Evolutionary conservation across 2,888 invertebrate species (phyloP).

Genomic region (Hydroisotoma schaefferi): DNA sequence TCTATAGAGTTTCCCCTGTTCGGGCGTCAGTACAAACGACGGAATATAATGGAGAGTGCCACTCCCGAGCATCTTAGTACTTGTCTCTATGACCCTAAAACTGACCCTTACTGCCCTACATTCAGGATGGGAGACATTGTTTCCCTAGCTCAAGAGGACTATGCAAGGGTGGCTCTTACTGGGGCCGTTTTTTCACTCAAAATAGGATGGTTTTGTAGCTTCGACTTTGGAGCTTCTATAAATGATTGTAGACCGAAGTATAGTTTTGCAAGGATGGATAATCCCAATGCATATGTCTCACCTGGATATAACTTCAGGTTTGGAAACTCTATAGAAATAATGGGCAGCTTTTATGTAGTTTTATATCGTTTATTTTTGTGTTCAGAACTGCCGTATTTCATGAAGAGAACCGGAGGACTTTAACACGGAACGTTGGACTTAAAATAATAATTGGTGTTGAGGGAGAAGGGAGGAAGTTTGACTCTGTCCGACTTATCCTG

Average conservation of each 20-base stretch:
- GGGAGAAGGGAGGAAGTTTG: slow-evolving; percentile 56
- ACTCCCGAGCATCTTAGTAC: slow-evolving; percentile 50
- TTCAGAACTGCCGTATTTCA: slow-evolving; percentile 52
- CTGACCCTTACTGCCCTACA: slow-evolving; percentile 53
- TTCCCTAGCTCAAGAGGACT: slow-evolving; percentile 42
- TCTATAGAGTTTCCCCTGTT: slow-evolving; percentile 42
- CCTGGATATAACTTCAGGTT: slow-evolving; percentile 54
- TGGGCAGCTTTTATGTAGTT: neutral
- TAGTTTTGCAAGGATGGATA: slow-evolving; percentile 54
- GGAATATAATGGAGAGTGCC: slow-evolving; percentile 51
- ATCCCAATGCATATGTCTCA: slow-evolving; percentile 51
- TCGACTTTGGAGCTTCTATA: slow-evolving; percentile 52
- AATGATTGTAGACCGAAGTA: slow-evolving; percentile 55
- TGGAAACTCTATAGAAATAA: no score
- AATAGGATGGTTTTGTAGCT: slow-evolving; percentile 55
- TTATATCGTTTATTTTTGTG: neutral
- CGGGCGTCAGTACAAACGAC: slow-evolving; percentile 32
- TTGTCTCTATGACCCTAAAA: slow-evolving; percentile 50
- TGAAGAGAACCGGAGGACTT: slow-evolving; percentile 51
- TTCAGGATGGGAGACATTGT: slow-evolving; percentile 54
- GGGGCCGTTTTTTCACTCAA: slow-evolving; percentile 54
- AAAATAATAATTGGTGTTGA: slow-evolving; percentile 54
- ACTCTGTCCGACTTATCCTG: slow-evolving; percentile 53
- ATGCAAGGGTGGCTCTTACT: slow-evolving; percentile 26
- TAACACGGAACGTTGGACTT: slow-evolving; percentile 55